phyloP scores from a whole-genome alignment of 2,888 invertebrate species.

The Dascillus cervinus region DNA sequence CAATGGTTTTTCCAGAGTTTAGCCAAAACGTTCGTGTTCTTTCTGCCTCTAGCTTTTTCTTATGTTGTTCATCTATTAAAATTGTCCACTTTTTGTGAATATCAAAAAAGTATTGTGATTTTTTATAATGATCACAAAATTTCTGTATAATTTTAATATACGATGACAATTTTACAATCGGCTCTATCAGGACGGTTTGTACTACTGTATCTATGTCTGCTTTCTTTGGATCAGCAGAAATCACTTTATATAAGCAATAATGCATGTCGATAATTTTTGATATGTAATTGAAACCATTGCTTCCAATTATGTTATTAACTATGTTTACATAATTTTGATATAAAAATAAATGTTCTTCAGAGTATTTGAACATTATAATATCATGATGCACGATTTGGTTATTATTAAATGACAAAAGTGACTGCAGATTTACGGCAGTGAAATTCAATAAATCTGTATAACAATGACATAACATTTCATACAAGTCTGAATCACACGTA shows the following conservation, averaged over 20 bases:
- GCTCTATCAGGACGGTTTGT: constrained; percentile 53
- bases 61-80: constrained; percentile 56
- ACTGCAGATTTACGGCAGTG: constrained; percentile 58
- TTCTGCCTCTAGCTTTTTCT: constrained; percentile 58
- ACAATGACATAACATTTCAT: constrained; percentile 57
- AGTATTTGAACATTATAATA: constrained; percentile 59
- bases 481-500: constrained; percentile 51
- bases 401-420: constrained; percentile 61
- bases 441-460: constrained; percentile 63
- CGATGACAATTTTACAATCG: constrained; percentile 52
- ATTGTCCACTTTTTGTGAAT: constrained; percentile 54
- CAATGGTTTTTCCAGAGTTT: constrained; percentile 55
- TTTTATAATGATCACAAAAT: constrained; percentile 42
- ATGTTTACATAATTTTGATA: constrained; percentile 64
- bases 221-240: constrained; percentile 28
- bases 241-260: constrained; percentile 35
- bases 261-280: constrained; percentile 56
- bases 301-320: constrained; percentile 64
- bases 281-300: constrained; percentile 62
- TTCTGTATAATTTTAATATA: constrained; percentile 55
- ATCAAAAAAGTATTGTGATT: constrained; percentile 50
- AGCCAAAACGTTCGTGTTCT: constrained; percentile 69
- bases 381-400: constrained; percentile 58
- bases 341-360: constrained; percentile 63
- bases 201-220: constrained; percentile 51